phyloP scores from a whole-genome alignment of 1,140 invertebrate species.

The Leguminivora glycinivorella region DNA sequence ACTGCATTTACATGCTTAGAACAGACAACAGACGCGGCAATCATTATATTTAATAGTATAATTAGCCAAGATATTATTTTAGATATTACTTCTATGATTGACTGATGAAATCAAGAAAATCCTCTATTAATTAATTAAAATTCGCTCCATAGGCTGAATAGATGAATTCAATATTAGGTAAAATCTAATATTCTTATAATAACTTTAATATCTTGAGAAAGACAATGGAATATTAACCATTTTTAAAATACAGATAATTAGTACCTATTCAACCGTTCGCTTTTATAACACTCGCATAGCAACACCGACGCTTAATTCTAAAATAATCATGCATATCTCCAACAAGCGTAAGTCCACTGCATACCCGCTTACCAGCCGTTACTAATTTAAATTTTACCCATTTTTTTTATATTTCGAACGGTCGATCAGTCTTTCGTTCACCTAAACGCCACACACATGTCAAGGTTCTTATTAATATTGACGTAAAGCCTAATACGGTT shows the following conservation, averaged over 20 bases:
- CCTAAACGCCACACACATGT: not conserved
- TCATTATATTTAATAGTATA: not conserved
- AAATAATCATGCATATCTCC: not conserved
- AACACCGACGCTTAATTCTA: not conserved
- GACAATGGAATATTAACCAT: no score
- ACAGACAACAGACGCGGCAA: no score
- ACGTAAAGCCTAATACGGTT: not conserved
- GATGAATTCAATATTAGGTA: not conserved
- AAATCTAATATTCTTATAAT: no score
- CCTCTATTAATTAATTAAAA: no score
- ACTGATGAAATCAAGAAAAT: no score
- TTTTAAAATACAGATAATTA: not conserved
- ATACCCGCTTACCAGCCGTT: not conserved
- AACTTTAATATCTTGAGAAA: no score
- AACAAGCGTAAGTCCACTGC: not conserved
- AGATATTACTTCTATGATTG: not conserved
- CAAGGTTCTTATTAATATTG: not conserved
- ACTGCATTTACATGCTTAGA: no score
- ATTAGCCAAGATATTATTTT: not conserved
- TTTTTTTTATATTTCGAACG: not conserved
- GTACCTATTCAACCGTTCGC: not conserved
- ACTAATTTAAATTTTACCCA: not conserved
- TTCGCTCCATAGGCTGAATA: no score
- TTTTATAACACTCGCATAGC: not conserved
- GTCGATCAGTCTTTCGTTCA: not conserved